Base-by-base conservation (phyloP, 2,888 invertebrate species). In the Drosophila subquinaria region DNA sequence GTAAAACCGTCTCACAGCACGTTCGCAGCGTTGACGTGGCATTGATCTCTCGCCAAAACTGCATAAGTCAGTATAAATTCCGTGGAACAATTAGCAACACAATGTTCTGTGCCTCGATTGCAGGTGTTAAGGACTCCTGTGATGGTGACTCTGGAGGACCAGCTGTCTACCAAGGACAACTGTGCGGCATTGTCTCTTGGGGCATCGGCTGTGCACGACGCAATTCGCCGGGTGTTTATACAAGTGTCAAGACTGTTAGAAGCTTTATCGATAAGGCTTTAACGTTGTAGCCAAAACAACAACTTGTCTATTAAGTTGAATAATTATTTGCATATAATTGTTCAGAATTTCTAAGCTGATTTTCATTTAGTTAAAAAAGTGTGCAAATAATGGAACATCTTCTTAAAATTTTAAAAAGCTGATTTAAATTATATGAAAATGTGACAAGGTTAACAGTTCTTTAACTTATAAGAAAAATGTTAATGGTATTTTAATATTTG, bases 181-280 rank as follows among this genome's bases (percentile, higher is more conserved):
- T 92, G 76, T 79, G 92, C 95, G 97, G 97, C 27, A 94, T 97
- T n/a, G 96, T 97, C 0, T 96, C 96, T 0, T 92, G 89, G 87
- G 92, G 92, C 1, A 53, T 88, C 17, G 91, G 92, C 11, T 92
- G 92, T 66, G 92, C 82, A 5, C 77, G 89, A 77, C 94, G 95
- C 0, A 95, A 95, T 79, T 95, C 94, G 79, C 97, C 97, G 0
- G 97, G 97, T 1, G 96, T 97, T 6, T 97, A 97, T 91, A 94
- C 96, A 0, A 93, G 96, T 71, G 96, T 96, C n/a, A 82, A 78
- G 69, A 79, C 73, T 75, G 89, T 88, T 23, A 72, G 77, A 55
- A 51, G 74, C 10, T 88, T 88, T 55, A 89, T 88, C 20, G 88
- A 89, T 45, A 88, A 82, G 63, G 89, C 88, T 30, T 61, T 88